phyloP scores from a whole-genome alignment of 1,140 invertebrate species.

The Antheraea pernyi region DNA sequence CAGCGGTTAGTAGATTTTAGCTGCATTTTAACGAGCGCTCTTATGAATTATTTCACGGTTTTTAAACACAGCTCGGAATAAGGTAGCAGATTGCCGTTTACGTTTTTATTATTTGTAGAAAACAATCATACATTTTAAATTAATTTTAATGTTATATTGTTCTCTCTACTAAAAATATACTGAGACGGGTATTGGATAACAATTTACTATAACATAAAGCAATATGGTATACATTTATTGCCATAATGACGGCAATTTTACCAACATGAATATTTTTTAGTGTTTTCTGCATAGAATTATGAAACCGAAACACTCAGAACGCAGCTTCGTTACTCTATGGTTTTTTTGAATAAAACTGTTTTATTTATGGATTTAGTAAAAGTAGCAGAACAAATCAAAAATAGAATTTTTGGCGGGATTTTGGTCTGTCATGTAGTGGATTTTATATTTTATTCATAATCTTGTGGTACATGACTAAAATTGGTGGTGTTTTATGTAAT shows the following conservation, averaged over 20 bases:
- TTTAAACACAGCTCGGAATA: conserved; percentile 44
- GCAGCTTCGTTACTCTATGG: too few relatives aligned
- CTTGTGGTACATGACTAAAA: too few relatives aligned
- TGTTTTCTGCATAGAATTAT: too few relatives aligned
- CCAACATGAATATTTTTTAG: too few relatives aligned
- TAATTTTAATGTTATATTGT: neutral
- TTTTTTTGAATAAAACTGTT: too few relatives aligned
- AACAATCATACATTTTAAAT: conserved; percentile 5
- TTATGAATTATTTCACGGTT: conserved; percentile 67
- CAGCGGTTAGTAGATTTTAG: conserved; percentile 37
- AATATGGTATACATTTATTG: neutral
- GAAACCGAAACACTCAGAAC: too few relatives aligned
- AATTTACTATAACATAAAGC: neutral
- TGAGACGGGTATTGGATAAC: neutral
- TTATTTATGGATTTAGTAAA: too few relatives aligned
- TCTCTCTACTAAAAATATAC: neutral
- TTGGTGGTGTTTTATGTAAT: too few relatives aligned
- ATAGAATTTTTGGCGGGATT: too few relatives aligned
- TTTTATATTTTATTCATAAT: too few relatives aligned
- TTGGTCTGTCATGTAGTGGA: too few relatives aligned
- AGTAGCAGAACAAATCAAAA: too few relatives aligned
- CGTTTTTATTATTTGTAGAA: conserved; percentile 15
- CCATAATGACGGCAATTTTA: neutral
- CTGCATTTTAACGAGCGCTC: conserved; percentile 46
- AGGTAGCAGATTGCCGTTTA: conserved; percentile 53